Evolutionary conservation across 2,797 vertebrate genomes (phyloP).

Genomic region (Rhinatrema bivittatum): DNA sequence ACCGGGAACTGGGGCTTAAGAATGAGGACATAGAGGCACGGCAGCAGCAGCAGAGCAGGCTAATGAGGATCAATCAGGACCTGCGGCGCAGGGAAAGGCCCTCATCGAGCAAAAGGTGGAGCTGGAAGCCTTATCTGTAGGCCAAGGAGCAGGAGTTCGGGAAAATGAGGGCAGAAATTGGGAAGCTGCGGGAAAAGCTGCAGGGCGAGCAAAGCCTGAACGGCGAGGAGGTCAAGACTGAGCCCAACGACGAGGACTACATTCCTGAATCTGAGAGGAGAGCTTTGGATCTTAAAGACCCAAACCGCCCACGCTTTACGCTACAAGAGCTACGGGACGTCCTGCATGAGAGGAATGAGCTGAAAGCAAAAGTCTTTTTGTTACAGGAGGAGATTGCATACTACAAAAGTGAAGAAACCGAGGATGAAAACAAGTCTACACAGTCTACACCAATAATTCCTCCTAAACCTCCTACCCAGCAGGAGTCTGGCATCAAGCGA

Average conservation of each 20-base stretch:
- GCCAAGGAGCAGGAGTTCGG: constrained; percentile 81
- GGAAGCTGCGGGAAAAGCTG: constrained; percentile 68
- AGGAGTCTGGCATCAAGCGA: constrained; percentile 92
- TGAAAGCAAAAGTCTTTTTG: constrained; percentile 93
- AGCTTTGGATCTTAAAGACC: constrained; percentile 76
- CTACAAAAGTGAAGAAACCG: constrained; percentile 88
- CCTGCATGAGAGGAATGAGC: constrained; percentile 91
- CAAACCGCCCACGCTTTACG: constrained; percentile 88
- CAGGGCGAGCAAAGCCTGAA: constrained; percentile 56
- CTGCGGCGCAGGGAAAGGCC: constrained; percentile 86
- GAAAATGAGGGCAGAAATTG: constrained; percentile 70
- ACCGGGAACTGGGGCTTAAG: constrained; percentile 72
- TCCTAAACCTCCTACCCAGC: constrained; percentile 64
- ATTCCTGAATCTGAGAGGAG: constrained; percentile 46
- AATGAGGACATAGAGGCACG: constrained; percentile 81
- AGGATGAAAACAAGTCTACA: constrained; percentile 70
- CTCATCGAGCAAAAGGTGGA: constrained; percentile 97
- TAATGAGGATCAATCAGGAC: constrained; percentile 98
- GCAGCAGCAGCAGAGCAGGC: constrained; percentile 90
- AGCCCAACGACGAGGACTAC: constrained; percentile 69
- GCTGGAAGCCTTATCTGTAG: constrained; percentile 81
- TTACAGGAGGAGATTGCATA: constrained; percentile 93
- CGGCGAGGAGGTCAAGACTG: constrained; percentile 58
- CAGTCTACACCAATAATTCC: constrained; percentile 60
- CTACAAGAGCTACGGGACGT: constrained; percentile 94